Evolutionary conservation across 2,888 invertebrate genomes (phyloP).

Genomic region (Apomyelois bistriatella): DNA sequence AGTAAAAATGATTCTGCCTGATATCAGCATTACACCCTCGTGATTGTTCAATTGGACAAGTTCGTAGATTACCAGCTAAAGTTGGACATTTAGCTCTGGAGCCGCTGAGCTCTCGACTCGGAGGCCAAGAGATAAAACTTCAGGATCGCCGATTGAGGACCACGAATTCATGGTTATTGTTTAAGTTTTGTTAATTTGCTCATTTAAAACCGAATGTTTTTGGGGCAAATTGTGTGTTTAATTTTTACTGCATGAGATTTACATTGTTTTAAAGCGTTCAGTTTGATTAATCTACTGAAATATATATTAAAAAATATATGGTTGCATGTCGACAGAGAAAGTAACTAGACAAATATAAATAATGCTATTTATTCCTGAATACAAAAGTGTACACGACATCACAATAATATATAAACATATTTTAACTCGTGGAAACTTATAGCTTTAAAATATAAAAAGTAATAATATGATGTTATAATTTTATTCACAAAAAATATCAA

Average conservation of each 20-base stretch:
- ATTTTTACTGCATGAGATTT: neutral
- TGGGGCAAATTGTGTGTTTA: neutral
- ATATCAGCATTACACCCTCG: neutral
- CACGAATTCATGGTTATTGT: constrained; percentile 2
- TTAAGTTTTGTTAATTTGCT: constrained; percentile 20
- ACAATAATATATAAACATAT: too few relatives aligned
- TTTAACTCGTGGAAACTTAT: too few relatives aligned
- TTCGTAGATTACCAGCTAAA: constrained; percentile 30
- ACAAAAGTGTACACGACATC: too few relatives aligned
- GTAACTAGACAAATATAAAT: too few relatives aligned
- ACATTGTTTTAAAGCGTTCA: too few relatives aligned
- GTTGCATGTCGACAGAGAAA: too few relatives aligned
- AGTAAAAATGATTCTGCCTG: neutral
- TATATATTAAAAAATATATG: too few relatives aligned
- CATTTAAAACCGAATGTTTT: constrained; percentile 8
- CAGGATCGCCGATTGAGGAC: constrained; percentile 3
- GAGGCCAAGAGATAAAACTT: constrained; percentile 24
- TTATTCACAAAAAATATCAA: too few relatives aligned
- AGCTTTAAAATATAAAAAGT: too few relatives aligned
- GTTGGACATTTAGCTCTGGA: constrained; percentile 18
- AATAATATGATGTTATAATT: too few relatives aligned
- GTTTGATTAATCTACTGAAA: too few relatives aligned
- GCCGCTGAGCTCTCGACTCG: neutral
- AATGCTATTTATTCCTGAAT: too few relatives aligned
- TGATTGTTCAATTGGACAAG: constrained; percentile 31